Percentiles rank a stretch among this genome's conserved stretches.
Evolutionary conservation across 2,113 vertebrate species (phyloP).

Genomic region (Cynocephalus volans): DNA sequence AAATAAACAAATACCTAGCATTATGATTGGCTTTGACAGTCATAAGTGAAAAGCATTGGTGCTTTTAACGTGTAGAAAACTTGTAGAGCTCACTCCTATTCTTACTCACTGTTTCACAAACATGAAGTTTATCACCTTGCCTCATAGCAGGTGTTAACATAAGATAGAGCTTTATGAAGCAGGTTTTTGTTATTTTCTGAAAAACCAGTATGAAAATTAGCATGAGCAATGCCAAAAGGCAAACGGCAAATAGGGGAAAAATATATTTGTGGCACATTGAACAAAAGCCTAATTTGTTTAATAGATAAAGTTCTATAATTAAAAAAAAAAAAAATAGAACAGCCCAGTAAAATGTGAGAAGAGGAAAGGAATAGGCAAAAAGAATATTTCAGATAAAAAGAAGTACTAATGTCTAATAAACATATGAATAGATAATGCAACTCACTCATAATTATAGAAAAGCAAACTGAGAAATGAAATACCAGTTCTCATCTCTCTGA

Average conservation of each 20-base stretch:
- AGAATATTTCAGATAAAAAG: neutral
- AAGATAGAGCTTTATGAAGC: neutral
- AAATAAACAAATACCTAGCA: neutral
- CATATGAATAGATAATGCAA: neutral
- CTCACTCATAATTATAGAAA: neutral
- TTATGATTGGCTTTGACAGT: neutral
- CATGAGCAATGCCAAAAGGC: neutral
- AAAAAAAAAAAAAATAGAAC: neutral
- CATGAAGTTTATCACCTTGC: neutral
- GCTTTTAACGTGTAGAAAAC: neutral
- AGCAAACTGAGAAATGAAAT: neutral
- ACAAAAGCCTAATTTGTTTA: constrained; percentile 38
- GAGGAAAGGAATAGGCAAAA: constrained; percentile 5
- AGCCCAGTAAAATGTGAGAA: neutral
- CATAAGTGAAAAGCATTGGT: neutral
- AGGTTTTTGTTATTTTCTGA: neutral
- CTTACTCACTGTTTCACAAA: neutral
- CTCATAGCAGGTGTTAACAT: neutral
- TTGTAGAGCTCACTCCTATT: neutral
- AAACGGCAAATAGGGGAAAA: neutral
- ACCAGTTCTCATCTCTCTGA: neutral
- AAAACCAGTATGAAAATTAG: constrained; percentile 58
- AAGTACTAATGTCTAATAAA: neutral
- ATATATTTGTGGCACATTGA: neutral
- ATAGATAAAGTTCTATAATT: neutral